Conservation (phyloP, 2,888 invertebrate genomes). For the Stegana nigrithorax region DNA sequence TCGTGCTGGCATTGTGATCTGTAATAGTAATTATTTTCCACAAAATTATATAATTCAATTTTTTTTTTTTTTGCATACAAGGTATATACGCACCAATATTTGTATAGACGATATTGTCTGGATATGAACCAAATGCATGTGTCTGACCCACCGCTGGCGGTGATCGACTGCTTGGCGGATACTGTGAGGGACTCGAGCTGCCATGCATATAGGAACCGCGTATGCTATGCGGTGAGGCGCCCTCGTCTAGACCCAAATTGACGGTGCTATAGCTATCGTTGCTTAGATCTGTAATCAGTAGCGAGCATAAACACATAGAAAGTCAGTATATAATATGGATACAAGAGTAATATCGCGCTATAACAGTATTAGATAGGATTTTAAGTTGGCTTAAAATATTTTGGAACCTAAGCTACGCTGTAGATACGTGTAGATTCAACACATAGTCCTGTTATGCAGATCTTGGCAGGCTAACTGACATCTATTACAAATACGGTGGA, state of each 20-base stretch:
- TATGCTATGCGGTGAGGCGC: constrained; percentile 79
- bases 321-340: too few species aligned
- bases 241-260: constrained; percentile 86
- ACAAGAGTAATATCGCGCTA: too few species aligned
- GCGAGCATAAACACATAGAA: too few species aligned
- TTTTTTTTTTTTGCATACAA: neutral
- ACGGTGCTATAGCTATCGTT: constrained; percentile 92
- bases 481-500: too few species aligned
- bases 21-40: neutral
- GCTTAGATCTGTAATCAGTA: constrained; percentile 77
- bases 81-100: constrained; percentile 80
- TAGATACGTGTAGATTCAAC: too few species aligned
- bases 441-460: too few species aligned
- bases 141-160: constrained; percentile 79
- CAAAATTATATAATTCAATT: neutral
- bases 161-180: constrained; percentile 81
- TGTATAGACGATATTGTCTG: constrained; percentile 86
- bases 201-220: constrained; percentile 75
- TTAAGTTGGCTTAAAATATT: too few species aligned
- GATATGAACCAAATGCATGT: constrained; percentile 82
- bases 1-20: constrained; percentile 67
- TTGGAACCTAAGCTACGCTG: too few species aligned
- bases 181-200: constrained; percentile 80
- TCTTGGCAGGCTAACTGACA: too few species aligned
- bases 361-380: too few species aligned